Evolutionary conservation across 2,797 vertebrate genomes (phyloP).

Genomic region (Pterois miles): DNA sequence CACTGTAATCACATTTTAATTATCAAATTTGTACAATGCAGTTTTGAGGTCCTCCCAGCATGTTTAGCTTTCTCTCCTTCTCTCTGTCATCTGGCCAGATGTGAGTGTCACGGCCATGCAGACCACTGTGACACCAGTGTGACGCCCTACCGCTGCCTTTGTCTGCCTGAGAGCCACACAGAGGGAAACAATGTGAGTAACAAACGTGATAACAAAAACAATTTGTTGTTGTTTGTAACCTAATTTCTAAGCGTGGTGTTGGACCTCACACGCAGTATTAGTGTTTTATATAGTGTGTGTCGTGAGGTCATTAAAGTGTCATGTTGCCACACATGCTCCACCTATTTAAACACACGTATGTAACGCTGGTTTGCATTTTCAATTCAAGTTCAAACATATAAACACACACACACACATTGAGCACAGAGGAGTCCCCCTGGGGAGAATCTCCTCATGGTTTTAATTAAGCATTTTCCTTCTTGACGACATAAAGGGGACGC

Average conservation of each 20-base stretch:
- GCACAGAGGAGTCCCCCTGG: slow-evolving; percentile 22
- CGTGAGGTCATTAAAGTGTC: neutral
- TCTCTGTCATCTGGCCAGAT: slow-evolving; percentile 78
- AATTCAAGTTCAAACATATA: neutral
- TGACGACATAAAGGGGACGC: slow-evolving; percentile 66
- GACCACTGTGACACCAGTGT: slow-evolving; percentile 83
- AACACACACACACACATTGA: neutral
- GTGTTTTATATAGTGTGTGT: neutral
- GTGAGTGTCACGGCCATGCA: slow-evolving; percentile 92
- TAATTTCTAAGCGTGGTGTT: neutral
- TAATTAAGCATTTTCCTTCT: slow-evolving; percentile 74
- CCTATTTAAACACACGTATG: neutral
- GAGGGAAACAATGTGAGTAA: slow-evolving; percentile 90
- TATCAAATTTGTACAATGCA: neutral
- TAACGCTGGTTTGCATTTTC: neutral
- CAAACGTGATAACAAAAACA: neutral
- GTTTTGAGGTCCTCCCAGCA: neutral
- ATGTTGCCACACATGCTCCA: neutral
- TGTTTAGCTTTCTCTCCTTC: neutral
- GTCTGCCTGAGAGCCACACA: slow-evolving; percentile 87
- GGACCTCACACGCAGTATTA: neutral
- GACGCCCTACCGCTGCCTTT: slow-evolving; percentile 87
- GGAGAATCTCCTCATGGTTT: slow-evolving; percentile 55
- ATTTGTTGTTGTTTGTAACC: too few species aligned
- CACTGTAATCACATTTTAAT: neutral